Percentiles rank a stretch among this genome's conserved stretches.
phyloP scores from a whole-genome alignment of 1,140 invertebrate species.

The Solen grandis region DNA sequence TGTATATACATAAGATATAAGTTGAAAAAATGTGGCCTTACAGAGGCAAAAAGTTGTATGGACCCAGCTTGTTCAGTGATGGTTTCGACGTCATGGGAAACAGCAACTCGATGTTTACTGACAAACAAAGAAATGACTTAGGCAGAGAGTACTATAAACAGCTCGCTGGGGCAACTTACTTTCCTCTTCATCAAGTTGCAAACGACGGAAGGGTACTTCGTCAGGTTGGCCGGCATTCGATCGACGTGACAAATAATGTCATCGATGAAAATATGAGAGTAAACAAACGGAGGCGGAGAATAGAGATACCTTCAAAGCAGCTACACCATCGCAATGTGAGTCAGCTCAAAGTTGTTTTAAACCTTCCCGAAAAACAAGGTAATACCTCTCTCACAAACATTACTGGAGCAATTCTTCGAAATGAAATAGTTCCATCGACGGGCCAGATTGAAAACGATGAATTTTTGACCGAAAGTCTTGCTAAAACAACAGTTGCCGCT shows the following conservation, averaged over 20 bases:
- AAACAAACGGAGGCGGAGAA: neutral
- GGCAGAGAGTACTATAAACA: conserved; percentile 34
- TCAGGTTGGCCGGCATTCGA: conserved; percentile 26
- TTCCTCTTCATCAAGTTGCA: conserved; percentile 23
- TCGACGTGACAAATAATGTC: conserved; percentile 2
- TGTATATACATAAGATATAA: too few species aligned
- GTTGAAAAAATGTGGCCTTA: conserved; percentile 49
- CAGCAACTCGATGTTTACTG: neutral
- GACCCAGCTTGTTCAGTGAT: neutral
- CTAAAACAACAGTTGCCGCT: conserved; percentile 3
- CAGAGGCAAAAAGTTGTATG: conserved; percentile 10
- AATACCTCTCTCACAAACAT: conserved; percentile 18
- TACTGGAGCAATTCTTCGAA: conserved; percentile 13
- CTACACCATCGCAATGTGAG: conserved; percentile 38
- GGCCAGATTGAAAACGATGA: conserved; percentile 31
- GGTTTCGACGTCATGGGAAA: neutral
- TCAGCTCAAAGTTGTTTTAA: conserved; percentile 42
- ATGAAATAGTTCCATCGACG: conserved; percentile 27
- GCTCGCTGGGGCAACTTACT: conserved; percentile 12
- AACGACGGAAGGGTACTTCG: conserved; percentile 11
- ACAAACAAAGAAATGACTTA: neutral
- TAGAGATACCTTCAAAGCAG: neutral
- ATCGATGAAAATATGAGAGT: neutral
- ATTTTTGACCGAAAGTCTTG: conserved; percentile 25
- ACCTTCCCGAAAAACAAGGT: conserved; percentile 6